A percentile compares a stretch with the other conserved stretches of the same genome.
Conservation (phyloP, 2,113 vertebrate species). For the Cichladusa arquata region DNA sequence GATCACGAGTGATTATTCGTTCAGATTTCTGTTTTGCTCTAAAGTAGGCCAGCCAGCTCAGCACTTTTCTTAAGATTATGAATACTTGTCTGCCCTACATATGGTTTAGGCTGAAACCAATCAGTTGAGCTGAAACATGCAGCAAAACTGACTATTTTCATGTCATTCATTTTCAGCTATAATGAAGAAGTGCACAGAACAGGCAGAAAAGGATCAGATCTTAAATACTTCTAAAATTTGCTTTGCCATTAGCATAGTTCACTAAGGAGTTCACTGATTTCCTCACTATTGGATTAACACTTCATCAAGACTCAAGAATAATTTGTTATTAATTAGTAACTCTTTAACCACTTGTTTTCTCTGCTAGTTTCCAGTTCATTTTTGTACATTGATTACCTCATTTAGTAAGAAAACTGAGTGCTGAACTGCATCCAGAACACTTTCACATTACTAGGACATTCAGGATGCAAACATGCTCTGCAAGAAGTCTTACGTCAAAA, state of each 20-base stretch:
- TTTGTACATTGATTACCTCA: not conserved
- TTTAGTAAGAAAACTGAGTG: not conserved
- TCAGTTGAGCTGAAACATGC: not conserved
- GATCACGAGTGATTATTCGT: slow-evolving; percentile 33
- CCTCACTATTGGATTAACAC: not conserved
- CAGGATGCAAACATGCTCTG: accelerated
- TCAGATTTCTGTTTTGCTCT: not conserved
- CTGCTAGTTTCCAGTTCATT: not conserved
- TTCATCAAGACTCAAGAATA: not conserved
- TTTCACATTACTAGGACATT: not conserved
- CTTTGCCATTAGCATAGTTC: not conserved
- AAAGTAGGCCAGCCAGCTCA: slow-evolving; percentile 58
- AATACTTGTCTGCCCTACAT: slow-evolving; percentile 61
- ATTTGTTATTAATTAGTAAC: not conserved
- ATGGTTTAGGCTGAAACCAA: slow-evolving; percentile 10
- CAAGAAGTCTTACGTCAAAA: not conserved
- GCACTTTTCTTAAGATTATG: slow-evolving; percentile 51
- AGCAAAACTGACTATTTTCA: not conserved
- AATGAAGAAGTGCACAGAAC: not conserved
- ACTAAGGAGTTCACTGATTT: not conserved
- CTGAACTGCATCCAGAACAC: not conserved
- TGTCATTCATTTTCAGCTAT: not conserved
- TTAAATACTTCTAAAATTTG: not conserved
- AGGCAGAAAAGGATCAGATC: not conserved
- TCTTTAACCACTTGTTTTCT: not conserved